Conservation (phyloP, 2,113 vertebrate genomes). For the Heliornis fulica region DNA sequence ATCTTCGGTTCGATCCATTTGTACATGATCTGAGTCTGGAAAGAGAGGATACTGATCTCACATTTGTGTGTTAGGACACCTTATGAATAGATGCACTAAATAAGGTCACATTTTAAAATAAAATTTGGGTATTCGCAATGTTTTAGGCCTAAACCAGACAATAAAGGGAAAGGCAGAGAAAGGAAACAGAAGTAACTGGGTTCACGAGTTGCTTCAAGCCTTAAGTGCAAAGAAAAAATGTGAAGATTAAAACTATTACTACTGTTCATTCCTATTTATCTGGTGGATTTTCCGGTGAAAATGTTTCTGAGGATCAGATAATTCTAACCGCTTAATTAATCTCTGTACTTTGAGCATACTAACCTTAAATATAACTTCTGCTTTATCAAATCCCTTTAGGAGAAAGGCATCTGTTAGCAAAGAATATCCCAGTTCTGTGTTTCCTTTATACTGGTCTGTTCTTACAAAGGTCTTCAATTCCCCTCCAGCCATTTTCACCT, state of each 20-base stretch:
- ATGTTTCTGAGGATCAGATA: background rate
- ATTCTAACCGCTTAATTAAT: background rate
- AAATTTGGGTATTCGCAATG: background rate
- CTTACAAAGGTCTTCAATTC: background rate
- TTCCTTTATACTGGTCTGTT: background rate
- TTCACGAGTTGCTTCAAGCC: background rate
- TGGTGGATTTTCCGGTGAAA: background rate
- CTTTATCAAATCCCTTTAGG: background rate
- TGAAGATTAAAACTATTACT: background rate
- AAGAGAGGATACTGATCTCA: background rate
- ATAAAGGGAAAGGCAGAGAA: background rate
- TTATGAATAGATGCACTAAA: background rate
- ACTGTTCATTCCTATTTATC: background rate
- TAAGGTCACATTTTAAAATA: background rate
- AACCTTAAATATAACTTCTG: background rate
- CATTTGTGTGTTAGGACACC: background rate
- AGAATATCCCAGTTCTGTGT: background rate
- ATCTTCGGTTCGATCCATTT: slow-evolving; percentile 96
- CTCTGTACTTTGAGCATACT: background rate
- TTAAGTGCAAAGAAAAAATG: background rate
- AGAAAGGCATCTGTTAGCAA: background rate
- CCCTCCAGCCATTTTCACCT: background rate
- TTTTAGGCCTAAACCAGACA: background rate
- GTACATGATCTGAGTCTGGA: slow-evolving; percentile 91
- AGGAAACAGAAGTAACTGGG: background rate